Evolutionary conservation across 2,797 vertebrate genomes (phyloP).

Genomic region (Rhinophrynus dorsalis): DNA sequence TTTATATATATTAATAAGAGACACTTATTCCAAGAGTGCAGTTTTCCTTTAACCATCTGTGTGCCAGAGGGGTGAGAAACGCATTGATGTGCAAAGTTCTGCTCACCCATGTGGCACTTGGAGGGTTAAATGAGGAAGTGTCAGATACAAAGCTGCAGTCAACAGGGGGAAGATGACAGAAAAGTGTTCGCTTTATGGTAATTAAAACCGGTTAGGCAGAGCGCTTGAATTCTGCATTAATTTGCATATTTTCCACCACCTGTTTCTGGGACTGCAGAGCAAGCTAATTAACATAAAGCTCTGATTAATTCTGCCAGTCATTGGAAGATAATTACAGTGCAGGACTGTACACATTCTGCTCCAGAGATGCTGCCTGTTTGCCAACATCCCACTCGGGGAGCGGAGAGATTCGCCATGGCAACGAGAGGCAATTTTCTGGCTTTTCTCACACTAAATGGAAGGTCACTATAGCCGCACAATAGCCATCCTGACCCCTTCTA

Average conservation of each 20-base stretch:
- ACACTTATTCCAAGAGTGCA: no score
- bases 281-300: slow-evolving; percentile 96
- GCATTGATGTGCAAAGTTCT: no score
- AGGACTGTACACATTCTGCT: slow-evolving; percentile 77
- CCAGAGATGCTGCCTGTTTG: slow-evolving; percentile 77
- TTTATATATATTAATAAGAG: no score
- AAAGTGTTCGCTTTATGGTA: slow-evolving; percentile 69
- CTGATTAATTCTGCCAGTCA: slow-evolving; percentile 92
- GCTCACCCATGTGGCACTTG: no score
- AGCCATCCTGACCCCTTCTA: slow-evolving; percentile 31
- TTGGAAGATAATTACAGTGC: slow-evolving; percentile 75
- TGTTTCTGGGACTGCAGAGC: slow-evolving; percentile 95
- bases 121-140: not conserved
- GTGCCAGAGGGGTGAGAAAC: no score
- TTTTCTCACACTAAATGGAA: slow-evolving; percentile 70
- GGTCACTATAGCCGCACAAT: slow-evolving; percentile 63
- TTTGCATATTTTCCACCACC: slow-evolving; percentile 98
- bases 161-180: slow-evolving; percentile 54
- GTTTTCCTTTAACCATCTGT: no score
- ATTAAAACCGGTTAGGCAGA: slow-evolving; percentile 90
- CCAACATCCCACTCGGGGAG: slow-evolving; percentile 78
- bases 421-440: slow-evolving; percentile 71
- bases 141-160: slow-evolving; percentile 58
- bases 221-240: slow-evolving; percentile 97
- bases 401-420: slow-evolving; percentile 75